Percentiles rank a stretch among this genome's conserved stretches.
Conservation (phyloP, 2,797 vertebrate genomes). For the Halcyon badia region DNA sequence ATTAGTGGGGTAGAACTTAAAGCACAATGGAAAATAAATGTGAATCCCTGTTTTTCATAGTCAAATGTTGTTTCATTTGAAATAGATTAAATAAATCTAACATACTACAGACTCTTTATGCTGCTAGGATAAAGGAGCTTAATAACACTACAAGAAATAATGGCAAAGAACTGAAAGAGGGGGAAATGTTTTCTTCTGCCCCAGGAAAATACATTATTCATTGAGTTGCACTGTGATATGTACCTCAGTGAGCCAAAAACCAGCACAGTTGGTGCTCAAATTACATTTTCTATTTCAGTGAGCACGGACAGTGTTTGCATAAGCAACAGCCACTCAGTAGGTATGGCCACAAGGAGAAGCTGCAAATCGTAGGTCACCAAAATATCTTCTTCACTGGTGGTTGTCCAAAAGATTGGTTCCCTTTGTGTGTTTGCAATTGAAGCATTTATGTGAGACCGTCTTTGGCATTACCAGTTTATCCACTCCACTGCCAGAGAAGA, state of each 20-base stretch:
- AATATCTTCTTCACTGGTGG: not conserved
- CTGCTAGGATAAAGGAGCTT: not conserved
- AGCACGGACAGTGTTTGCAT: not conserved
- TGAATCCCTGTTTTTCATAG: not conserved
- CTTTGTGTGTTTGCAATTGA: not conserved
- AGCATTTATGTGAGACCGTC: not conserved
- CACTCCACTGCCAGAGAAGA: not conserved
- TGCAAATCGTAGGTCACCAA: not conserved
- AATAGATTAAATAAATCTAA: not conserved
- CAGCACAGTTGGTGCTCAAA: not conserved
- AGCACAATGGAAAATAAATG: not conserved
- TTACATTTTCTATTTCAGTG: not conserved
- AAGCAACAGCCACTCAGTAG: not conserved
- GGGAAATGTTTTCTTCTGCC: not conserved
- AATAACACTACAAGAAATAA: not conserved
- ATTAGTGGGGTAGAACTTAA: not conserved
- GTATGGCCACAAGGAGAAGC: not conserved
- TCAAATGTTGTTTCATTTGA: not conserved
- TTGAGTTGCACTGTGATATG: not conserved
- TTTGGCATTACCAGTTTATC: not conserved
- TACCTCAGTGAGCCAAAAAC: not conserved
- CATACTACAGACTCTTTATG: not conserved
- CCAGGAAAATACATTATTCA: not conserved
- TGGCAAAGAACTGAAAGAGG: not conserved
- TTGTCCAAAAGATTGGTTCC: not conserved